Evolutionary conservation across 1,140 invertebrate genomes (phyloP).

Genomic region (Calliphora vicina): DNA sequence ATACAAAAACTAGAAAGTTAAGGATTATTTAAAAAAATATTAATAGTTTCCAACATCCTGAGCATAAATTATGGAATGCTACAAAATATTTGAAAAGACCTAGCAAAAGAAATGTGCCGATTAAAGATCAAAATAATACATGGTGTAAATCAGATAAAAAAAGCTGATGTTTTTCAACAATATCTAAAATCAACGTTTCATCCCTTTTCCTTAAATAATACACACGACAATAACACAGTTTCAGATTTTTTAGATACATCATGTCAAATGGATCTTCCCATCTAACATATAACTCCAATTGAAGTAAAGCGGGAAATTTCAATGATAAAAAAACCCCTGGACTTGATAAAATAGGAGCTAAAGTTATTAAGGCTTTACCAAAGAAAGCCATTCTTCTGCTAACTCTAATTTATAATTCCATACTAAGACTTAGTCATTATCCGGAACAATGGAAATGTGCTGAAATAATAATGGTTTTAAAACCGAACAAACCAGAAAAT

Average conservation of each 20-base stretch:
- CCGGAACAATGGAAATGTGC: neutral
- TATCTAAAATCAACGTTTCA: conserved; percentile 35
- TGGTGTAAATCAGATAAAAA: conserved; percentile 36
- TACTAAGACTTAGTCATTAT: neutral
- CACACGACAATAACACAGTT: neutral
- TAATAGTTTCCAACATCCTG: conserved; percentile 31
- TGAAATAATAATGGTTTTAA: neutral
- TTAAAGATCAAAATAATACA: conserved; percentile 9
- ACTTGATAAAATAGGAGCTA: conserved; percentile 38
- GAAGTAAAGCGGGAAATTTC: conserved; percentile 42
- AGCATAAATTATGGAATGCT: conserved; percentile 35
- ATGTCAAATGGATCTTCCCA: conserved; percentile 35
- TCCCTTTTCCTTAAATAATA: conserved; percentile 13
- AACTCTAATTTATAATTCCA: conserved; percentile 39
- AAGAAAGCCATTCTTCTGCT: conserved; percentile 40
- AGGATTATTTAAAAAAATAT: conserved; percentile 33
- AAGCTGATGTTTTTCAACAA: conserved; percentile 39
- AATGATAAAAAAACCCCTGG: conserved; percentile 43
- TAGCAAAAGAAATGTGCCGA: conserved; percentile 29
- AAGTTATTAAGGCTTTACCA: conserved; percentile 37
- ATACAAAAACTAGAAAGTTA: neutral
- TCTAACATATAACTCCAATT: neutral
- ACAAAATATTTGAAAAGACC: conserved; percentile 38
- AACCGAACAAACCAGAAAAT: neutral
- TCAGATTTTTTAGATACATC: conserved; percentile 24